A percentile compares a stretch with the other conserved stretches of the same genome.
phyloP scores from a whole-genome alignment of 1,140 invertebrate genomes.

The Neodiprion fabricii region DNA sequence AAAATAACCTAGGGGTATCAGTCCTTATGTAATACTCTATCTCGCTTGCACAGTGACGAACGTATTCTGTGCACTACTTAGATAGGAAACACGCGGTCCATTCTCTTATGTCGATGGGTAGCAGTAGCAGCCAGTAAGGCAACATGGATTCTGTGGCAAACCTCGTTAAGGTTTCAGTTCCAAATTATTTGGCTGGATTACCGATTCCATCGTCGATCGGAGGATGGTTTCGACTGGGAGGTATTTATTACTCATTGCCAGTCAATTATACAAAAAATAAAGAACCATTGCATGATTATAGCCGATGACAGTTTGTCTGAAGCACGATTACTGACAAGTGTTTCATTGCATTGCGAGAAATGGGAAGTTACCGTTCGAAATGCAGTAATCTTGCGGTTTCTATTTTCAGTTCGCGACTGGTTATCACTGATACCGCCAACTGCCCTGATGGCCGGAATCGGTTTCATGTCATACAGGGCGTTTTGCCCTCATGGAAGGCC shows the following conservation, averaged over 20 bases:
- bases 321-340: not conserved
- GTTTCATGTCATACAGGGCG: constrained; percentile 76
- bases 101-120: too few relatives aligned
- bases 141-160: constrained; percentile 76
- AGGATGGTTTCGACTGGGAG: constrained; percentile 80
- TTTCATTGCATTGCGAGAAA: not conserved
- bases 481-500: constrained; percentile 71
- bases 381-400: constrained; percentile 14
- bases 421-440: constrained; percentile 78
- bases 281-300: not conserved
- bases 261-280: constrained; percentile 14
- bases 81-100: too few relatives aligned
- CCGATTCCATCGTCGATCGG: constrained; percentile 78
- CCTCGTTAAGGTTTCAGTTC: constrained; percentile 75
- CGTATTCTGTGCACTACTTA: too few relatives aligned
- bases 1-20: too few relatives aligned
- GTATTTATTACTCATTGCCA: constrained; percentile 59
- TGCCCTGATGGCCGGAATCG: constrained; percentile 73
- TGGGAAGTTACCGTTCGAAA: not conserved
- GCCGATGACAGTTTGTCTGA: too few relatives aligned
- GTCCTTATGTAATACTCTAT: too few relatives aligned
- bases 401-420: constrained; percentile 79
- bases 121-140: constrained; percentile 9
- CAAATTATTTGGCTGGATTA: constrained; percentile 77
- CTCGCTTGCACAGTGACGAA: too few relatives aligned